Conservation (phyloP, 2,888 invertebrate genomes). For the Hypselothyrea guttata region DNA sequence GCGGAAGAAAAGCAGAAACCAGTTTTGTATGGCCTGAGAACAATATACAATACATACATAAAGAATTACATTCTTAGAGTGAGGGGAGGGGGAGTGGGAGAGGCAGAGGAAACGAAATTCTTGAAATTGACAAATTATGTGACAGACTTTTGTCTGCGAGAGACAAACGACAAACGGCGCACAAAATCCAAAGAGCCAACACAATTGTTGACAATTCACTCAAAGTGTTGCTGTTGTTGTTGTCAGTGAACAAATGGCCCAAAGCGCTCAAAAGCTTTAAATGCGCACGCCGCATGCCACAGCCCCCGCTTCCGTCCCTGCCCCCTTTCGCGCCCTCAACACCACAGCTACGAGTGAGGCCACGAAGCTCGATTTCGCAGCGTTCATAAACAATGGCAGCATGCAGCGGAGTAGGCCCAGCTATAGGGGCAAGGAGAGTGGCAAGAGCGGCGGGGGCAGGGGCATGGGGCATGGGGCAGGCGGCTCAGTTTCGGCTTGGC, state of each 20-base stretch:
- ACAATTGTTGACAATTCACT: conserved; percentile 77
- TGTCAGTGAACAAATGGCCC: conserved; percentile 74
- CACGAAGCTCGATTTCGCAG: conserved; percentile 60
- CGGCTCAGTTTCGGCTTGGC: conserved; percentile 61
- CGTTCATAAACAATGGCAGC: conserved; percentile 67
- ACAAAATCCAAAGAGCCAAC: conserved; percentile 72
- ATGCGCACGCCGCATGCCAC: conserved; percentile 55
- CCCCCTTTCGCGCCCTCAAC: too few relatives aligned
- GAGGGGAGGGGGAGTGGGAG: neutral
- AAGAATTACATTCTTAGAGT: conserved; percentile 53
- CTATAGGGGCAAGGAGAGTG: neutral
- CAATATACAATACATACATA: conserved; percentile 56
- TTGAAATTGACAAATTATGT: conserved; percentile 77
- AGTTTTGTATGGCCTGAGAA: conserved; percentile 32
- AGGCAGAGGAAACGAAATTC: conserved; percentile 34
- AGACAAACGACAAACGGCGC: conserved; percentile 18
- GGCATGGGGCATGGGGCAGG: neutral
- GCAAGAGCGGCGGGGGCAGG: neutral
- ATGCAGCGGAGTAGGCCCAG: neutral
- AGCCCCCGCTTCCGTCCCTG: neutral
- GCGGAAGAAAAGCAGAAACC: conserved; percentile 18
- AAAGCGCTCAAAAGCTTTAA: conserved; percentile 78
- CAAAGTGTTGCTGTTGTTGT: conserved; percentile 58
- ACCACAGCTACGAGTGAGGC: neutral
- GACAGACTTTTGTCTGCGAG: conserved; percentile 67